Evolutionary conservation across 2,797 vertebrate genomes (phyloP).

Genomic region (Falco naumanni): DNA sequence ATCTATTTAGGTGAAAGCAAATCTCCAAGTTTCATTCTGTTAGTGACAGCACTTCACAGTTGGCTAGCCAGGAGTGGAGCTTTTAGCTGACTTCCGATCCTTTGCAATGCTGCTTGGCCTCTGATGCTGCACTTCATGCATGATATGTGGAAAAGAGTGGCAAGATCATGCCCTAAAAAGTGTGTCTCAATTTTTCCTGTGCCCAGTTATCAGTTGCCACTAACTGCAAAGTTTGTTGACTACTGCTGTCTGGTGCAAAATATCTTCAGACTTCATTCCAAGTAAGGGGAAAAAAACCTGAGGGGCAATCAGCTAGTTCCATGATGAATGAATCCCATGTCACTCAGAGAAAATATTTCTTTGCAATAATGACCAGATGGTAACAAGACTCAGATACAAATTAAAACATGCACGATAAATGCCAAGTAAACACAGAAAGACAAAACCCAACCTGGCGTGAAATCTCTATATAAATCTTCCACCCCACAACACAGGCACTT

Average conservation of each 20-base stretch:
- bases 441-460: constrained; percentile 85
- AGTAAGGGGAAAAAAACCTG: constrained; percentile 60
- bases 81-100: background rate
- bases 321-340: constrained; percentile 83
- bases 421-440: constrained; percentile 86
- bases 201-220: background rate
- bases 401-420: constrained; percentile 89
- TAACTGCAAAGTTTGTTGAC: constrained; percentile 58
- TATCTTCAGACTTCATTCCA: constrained; percentile 70
- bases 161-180: background rate
- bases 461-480: constrained; percentile 86
- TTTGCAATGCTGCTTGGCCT: background rate
- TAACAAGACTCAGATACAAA: constrained; percentile 85
- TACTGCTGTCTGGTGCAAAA: constrained; percentile 6
- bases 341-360: constrained; percentile 86
- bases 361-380: constrained; percentile 87
- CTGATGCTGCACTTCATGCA: background rate
- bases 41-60: background rate
- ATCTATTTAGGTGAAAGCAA: background rate
- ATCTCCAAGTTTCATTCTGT: background rate
- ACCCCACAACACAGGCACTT: constrained; percentile 72
- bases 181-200: background rate
- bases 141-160: background rate
- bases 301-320: constrained; percentile 72
- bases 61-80: background rate